Evolutionary conservation across 2,113 vertebrate species (phyloP).

Genomic region (Lampris megalopsis): DNA sequence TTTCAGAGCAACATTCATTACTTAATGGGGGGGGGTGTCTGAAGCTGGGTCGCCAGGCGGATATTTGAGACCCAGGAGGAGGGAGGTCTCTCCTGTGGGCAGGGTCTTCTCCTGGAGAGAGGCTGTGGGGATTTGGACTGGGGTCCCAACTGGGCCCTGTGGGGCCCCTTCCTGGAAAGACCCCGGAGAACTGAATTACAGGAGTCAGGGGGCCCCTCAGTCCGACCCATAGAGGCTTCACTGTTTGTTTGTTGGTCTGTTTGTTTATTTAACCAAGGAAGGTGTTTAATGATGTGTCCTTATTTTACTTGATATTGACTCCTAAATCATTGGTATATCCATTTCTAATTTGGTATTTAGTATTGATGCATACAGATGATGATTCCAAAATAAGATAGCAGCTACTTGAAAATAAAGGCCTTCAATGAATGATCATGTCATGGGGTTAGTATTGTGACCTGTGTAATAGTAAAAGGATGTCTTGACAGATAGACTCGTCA

Average conservation of each 20-base stretch:
- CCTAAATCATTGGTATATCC: no score
- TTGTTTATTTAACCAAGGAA: conserved; percentile 37
- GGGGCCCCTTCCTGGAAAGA: conserved; percentile 75
- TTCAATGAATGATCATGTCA: no score
- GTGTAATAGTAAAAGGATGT: no score
- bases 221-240: conserved; percentile 6
- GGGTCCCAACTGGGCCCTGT: conserved; percentile 78
- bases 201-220: conserved; percentile 6
- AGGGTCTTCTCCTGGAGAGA: conserved; percentile 51
- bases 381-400: not conserved
- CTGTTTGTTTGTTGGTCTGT: conserved; percentile 56
- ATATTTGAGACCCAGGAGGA: conserved; percentile 74
- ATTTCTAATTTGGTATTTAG: no score
- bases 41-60: conserved; percentile 63
- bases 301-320: not conserved
- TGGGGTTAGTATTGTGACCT: no score
- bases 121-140: conserved; percentile 76
- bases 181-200: conserved; percentile 50
- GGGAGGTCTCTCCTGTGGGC: conserved; percentile 60
- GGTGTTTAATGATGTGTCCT: not conserved
- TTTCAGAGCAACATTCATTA: not conserved
- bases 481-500: not conserved
- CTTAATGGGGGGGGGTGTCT: not conserved
- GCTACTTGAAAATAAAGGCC: no score
- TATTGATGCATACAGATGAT: not conserved